A percentile compares a stretch with the other conserved stretches of the same genome.
These are phyloP conservation scores for Tetragnatha versicolor DNA, from an alignment of 1,140 invertebrate genomes.

Conservation along the genomic window DNA sequence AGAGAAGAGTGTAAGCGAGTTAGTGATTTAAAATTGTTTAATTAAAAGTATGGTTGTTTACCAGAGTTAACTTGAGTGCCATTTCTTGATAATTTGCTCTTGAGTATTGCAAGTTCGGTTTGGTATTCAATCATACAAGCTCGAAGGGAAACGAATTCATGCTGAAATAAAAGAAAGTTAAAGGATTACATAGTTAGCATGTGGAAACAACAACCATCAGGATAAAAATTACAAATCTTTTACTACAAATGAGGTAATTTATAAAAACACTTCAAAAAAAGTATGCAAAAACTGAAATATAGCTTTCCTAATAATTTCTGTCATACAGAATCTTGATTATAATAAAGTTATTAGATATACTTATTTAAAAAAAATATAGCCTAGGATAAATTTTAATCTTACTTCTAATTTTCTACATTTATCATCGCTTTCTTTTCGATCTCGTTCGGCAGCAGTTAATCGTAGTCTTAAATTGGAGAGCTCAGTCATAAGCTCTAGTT, in stretches of 20 bases:
- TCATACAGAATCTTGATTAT: neutral
- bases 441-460: slow-evolving; percentile 35
- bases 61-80: neutral
- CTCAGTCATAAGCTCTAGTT: slow-evolving; percentile 46
- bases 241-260: neutral
- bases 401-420: slow-evolving; percentile 44
- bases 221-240: neutral
- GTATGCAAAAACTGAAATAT: too few species aligned
- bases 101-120: slow-evolving; percentile 36
- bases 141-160: slow-evolving; percentile 33
- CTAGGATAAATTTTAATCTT: neutral
- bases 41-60: too few species aligned
- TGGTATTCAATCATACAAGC: slow-evolving; percentile 35
- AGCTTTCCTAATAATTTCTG: too few species aligned
- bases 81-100: slow-evolving; percentile 26
- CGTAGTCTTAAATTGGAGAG: slow-evolving; percentile 37
- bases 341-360: neutral
- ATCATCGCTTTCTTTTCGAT: slow-evolving; percentile 45
- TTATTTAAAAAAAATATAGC: neutral
- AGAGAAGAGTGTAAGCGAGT: too few species aligned
- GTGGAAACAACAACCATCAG: neutral
- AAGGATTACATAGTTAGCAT: too few species aligned
- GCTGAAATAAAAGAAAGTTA: slow-evolving; percentile 23
- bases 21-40: too few species aligned
- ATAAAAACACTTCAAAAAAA: neutral